Conservation (phyloP, 2,888 invertebrate species). For the Hypena proboscidalis region DNA sequence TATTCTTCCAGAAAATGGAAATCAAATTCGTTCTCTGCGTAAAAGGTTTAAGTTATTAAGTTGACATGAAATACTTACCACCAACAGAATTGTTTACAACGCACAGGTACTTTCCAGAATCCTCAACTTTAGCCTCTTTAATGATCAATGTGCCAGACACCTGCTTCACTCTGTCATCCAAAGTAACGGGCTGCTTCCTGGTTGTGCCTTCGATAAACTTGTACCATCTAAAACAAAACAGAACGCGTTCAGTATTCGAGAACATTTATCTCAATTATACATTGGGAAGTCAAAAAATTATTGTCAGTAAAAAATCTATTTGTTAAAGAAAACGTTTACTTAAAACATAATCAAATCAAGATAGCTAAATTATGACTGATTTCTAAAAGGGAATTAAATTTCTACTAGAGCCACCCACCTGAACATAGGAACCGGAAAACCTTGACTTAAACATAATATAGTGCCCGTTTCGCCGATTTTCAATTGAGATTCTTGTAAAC, state of each 20-base stretch:
- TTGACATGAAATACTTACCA: constrained; percentile 61
- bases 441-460: constrained; percentile 90
- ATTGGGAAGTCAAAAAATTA: neutral
- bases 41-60: neutral
- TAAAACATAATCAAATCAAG: neutral
- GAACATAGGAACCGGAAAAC: constrained; percentile 90
- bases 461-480: constrained; percentile 63
- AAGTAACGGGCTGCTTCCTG: constrained; percentile 94
- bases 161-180: constrained; percentile 95
- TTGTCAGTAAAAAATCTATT: constrained; percentile 8
- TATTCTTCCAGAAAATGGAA: too few species aligned
- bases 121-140: constrained; percentile 94
- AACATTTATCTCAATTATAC: neutral
- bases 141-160: constrained; percentile 97
- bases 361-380: too few species aligned
- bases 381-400: neutral
- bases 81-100: constrained; percentile 98
- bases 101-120: constrained; percentile 97
- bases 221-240: constrained; percentile 94
- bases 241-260: constrained; percentile 58
- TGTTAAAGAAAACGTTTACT: constrained; percentile 13
- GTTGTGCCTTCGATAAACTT: constrained; percentile 95
- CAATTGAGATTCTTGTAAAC: constrained; percentile 80
- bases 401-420: constrained; percentile 84
- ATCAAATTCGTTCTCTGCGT: too few species aligned